These are phyloP conservation scores for Myxocyprinus asiaticus DNA, from an alignment of 2,113 vertebrate genomes.

Conservation along the genomic window DNA sequence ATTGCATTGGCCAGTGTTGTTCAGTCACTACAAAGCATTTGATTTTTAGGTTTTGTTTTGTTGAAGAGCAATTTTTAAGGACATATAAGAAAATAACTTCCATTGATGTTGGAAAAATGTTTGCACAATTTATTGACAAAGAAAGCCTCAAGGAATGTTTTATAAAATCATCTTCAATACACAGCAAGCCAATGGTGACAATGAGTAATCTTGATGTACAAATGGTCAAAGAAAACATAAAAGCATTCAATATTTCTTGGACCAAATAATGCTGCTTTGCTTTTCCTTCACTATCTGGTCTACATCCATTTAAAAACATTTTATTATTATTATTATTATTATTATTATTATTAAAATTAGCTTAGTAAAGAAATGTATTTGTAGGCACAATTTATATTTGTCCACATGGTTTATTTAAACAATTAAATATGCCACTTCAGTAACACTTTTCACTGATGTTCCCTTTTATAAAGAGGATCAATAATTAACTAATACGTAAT, in stretches of 20 bases:
- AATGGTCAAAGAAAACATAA: not conserved
- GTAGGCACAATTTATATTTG: too few species aligned
- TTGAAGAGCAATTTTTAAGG: constrained; percentile 45
- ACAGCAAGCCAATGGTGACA: not conserved
- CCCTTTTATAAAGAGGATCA: too few species aligned
- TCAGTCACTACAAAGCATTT: constrained; percentile 61
- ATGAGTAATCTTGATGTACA: not conserved
- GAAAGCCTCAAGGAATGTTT: not conserved
- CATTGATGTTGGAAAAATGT: not conserved
- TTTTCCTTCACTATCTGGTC: too few species aligned
- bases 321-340: too few species aligned
- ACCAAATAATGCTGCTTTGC: not conserved
- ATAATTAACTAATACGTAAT: too few species aligned
- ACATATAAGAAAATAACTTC: too few species aligned
- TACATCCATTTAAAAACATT: too few species aligned
- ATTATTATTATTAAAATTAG: too few species aligned
- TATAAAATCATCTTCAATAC: not conserved
- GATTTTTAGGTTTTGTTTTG: constrained; percentile 65
- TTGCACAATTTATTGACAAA: not conserved
- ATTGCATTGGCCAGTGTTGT: constrained; percentile 6
- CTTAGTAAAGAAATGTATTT: too few species aligned
- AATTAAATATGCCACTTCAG: too few species aligned
- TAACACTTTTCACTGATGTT: too few species aligned
- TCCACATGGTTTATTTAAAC: too few species aligned
- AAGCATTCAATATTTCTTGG: not conserved